These are phyloP conservation scores for Willowsia nigromaculata DNA, from an alignment of 2,888 invertebrate genomes.

Conservation along the genomic window DNA sequence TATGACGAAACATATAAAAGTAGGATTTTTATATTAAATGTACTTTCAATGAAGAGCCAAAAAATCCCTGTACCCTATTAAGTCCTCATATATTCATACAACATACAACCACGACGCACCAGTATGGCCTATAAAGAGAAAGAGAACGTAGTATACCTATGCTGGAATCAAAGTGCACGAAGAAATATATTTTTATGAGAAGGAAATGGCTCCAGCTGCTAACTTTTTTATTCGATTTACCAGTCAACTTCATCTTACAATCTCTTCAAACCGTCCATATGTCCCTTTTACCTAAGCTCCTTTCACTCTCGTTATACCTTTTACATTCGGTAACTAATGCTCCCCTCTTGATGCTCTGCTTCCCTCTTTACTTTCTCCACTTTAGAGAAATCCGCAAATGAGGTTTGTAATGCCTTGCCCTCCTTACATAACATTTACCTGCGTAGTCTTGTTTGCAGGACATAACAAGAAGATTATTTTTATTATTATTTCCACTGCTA, in stretches of 20 bases:
- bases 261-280: slow-evolving; percentile 56
- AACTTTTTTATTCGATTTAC: slow-evolving; percentile 71
- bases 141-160: background rate
- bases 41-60: background rate
- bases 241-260: slow-evolving; percentile 66
- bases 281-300: slow-evolving; percentile 42
- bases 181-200: slow-evolving; percentile 35
- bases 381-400: slow-evolving; percentile 45
- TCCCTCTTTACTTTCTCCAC: slow-evolving; percentile 14
- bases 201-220: slow-evolving; percentile 62
- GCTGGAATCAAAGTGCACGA: background rate
- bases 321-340: slow-evolving; percentile 39
- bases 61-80: background rate
- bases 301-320: slow-evolving; percentile 17
- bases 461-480: slow-evolving; percentile 30
- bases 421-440: background rate
- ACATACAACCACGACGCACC: no score
- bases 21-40: background rate
- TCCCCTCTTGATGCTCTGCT: background rate
- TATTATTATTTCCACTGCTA: background rate
- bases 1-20: background rate
- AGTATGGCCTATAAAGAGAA: no score
- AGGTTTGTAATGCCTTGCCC: slow-evolving; percentile 41
- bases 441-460: background rate
- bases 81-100: background rate